phyloP scores from a whole-genome alignment of 2,888 invertebrate genomes.

The Morpho achilles region DNA sequence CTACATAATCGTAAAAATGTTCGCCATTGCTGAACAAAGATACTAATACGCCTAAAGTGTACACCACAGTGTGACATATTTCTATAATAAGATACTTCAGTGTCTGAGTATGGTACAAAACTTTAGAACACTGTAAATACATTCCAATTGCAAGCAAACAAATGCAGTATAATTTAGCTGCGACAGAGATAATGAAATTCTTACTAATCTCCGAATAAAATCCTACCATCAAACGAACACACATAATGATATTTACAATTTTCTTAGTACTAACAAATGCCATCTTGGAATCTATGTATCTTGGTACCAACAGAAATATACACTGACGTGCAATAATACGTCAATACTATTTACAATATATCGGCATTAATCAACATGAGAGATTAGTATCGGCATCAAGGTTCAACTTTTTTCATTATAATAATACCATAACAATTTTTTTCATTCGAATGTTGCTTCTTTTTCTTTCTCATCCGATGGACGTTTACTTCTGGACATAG shows the following conservation, averaged over 20 bases:
- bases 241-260: constrained; percentile 3
- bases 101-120: no score
- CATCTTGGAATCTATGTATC: background rate
- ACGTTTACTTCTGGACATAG: no score
- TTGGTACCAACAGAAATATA: no score
- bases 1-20: constrained; percentile 1
- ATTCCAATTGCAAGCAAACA: background rate
- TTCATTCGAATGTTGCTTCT: no score
- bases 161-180: constrained; percentile 4
- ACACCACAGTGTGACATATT: background rate
- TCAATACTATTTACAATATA: no score
- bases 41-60: background rate
- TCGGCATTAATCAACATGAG: no score
- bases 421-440: no score
- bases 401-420: no score
- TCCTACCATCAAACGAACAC: constrained; percentile 1
- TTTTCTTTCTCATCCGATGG: no score
- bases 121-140: background rate
- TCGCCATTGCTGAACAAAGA: background rate
- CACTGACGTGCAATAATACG: no score
- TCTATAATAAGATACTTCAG: background rate
- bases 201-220: constrained; percentile 3
- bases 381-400: no score
- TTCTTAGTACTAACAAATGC: background rate
- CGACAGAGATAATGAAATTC: background rate